phyloP scores from a whole-genome alignment of 2,113 vertebrate species.

The Hemiscyllium ocellatum region DNA sequence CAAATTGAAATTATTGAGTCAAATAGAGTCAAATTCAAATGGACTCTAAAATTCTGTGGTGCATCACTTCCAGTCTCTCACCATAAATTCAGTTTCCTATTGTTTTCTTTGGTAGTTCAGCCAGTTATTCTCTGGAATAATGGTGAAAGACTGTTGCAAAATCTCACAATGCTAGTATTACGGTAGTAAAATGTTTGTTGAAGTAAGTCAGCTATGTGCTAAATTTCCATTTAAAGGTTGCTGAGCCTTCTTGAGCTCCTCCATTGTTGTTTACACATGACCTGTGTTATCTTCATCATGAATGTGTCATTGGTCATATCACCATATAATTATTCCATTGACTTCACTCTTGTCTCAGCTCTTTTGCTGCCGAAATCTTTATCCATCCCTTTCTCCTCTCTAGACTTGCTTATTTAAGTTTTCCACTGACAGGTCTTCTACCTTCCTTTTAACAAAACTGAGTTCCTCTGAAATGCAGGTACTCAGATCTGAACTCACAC shows the following conservation, averaged over 20 bases:
- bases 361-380: neutral
- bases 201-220: neutral
- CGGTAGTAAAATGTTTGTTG: neutral
- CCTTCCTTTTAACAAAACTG: neutral
- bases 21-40: neutral
- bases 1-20: neutral
- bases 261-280: neutral
- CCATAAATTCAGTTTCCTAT: neutral
- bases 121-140: neutral
- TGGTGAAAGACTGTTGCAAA: neutral
- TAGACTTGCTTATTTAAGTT: neutral
- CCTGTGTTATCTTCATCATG: neutral
- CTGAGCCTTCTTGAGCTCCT: neutral
- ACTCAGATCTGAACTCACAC: neutral
- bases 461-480: neutral
- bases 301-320: neutral
- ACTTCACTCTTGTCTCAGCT: neutral
- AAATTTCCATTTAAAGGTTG: neutral
- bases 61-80: neutral
- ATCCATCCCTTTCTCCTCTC: neutral
- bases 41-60: neutral
- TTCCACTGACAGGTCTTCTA: neutral
- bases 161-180: neutral
- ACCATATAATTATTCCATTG: neutral
- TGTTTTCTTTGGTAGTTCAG: neutral